Evolutionary conservation across 2,888 invertebrate genomes (phyloP).

Genomic region (Lumbricus terrestris): DNA sequence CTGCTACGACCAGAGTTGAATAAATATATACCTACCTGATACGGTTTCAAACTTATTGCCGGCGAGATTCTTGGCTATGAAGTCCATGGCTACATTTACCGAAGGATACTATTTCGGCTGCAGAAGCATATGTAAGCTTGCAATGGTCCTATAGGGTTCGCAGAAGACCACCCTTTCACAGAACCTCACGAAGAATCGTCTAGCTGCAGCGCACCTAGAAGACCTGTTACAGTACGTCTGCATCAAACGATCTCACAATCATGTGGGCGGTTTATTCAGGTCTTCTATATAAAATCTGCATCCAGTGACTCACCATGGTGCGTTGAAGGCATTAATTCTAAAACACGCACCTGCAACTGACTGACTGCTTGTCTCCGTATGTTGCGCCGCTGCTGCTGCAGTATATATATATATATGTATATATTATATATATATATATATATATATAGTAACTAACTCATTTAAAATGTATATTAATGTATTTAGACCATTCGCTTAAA

Average conservation of each 20-base stretch:
- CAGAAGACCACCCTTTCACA: not conserved
- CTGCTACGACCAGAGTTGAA: not conserved
- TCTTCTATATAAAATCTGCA: not conserved
- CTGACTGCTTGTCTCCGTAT: not conserved
- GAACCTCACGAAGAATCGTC: not conserved
- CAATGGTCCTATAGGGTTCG: too few relatives aligned
- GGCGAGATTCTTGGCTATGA: not conserved
- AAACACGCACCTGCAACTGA: conserved; percentile 3
- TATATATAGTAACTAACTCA: not conserved
- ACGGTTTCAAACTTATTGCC: not conserved
- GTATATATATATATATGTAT: too few relatives aligned
- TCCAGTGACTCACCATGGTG: not conserved
- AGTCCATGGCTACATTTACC: not conserved
- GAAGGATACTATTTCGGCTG: not conserved
- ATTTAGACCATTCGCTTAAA: not conserved
- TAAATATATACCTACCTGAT: not conserved
- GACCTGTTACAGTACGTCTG: not conserved
- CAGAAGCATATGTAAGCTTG: not conserved
- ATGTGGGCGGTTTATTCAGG: not conserved
- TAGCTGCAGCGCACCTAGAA: not conserved
- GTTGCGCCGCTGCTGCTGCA: not conserved
- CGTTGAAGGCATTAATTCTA: not conserved
- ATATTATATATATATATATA: too few relatives aligned
- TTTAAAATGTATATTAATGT: not conserved
- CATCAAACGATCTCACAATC: not conserved